Evolutionary conservation across 2,113 vertebrate species (phyloP).

Genomic region (Cichladusa arquata): DNA sequence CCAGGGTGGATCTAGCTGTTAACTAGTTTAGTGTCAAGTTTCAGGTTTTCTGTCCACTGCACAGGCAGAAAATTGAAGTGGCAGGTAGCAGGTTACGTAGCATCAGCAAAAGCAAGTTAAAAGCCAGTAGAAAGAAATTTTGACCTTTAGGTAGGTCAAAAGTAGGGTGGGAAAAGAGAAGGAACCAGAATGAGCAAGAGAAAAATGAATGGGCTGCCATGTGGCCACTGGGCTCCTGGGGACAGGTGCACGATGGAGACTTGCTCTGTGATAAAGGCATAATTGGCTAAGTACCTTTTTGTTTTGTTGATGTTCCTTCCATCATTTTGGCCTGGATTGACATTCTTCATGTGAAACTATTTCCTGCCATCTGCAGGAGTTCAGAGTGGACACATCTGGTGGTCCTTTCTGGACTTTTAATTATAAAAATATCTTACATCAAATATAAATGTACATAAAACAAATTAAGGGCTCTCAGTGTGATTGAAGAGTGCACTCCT

Average conservation of each 20-base stretch:
- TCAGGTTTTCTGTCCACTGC: background rate
- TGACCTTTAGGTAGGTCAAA: background rate
- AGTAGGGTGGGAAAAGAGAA: background rate
- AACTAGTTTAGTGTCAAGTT: background rate
- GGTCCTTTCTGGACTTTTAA: background rate
- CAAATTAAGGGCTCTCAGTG: background rate
- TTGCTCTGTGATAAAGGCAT: background rate
- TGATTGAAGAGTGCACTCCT: background rate
- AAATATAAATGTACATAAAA: background rate
- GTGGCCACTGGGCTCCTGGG: background rate
- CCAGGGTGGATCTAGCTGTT: background rate
- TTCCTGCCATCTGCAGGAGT: background rate
- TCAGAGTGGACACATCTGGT: background rate
- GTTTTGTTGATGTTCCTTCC: background rate
- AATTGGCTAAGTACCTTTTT: background rate
- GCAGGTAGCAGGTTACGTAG: rapidly evolving
- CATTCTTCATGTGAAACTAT: rapidly evolving
- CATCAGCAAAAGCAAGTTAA: background rate
- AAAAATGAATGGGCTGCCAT: background rate
- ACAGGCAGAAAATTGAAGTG: background rate
- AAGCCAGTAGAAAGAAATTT: background rate
- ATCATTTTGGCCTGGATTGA: background rate
- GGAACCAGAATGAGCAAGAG: background rate
- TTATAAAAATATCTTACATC: background rate
- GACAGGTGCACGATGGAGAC: rapidly evolving